phyloP scores from a whole-genome alignment of 2,113 vertebrate genomes.

The Tachuris rubrigastra region DNA sequence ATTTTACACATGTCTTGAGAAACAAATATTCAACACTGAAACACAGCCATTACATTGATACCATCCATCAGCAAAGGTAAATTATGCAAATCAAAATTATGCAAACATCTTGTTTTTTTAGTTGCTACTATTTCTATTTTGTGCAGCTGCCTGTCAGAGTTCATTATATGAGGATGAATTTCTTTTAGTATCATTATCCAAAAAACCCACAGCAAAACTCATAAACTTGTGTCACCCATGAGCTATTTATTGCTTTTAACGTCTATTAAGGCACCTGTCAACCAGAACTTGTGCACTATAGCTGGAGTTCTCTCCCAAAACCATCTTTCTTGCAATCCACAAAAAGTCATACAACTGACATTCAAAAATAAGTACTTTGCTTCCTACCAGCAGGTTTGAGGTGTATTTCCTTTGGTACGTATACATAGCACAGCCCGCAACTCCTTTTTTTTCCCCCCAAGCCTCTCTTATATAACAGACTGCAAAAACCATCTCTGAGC shows the following conservation, averaged over 20 bases:
- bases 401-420: not conserved
- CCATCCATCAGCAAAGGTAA: conserved; percentile 9
- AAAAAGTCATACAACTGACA: not conserved
- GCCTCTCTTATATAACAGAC: conserved; percentile 59
- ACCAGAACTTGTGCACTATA: not conserved
- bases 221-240: not conserved
- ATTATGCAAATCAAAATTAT: conserved; percentile 37
- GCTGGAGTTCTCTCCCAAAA: not conserved
- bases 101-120: not conserved
- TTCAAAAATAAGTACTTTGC: not conserved
- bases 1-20: not conserved
- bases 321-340: conserved; percentile 1
- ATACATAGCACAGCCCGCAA: not conserved
- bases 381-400: not conserved
- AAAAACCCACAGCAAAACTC: not conserved
- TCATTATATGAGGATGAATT: not conserved
- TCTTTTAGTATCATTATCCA: not conserved
- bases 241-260: not conserved
- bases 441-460: not conserved
- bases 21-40: not conserved
- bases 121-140: not conserved
- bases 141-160: not conserved
- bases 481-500: conserved; percentile 49
- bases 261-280: not conserved
- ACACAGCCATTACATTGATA: not conserved